Conservation (phyloP, 2,113 vertebrate genomes). For the Hippocampus guttulatus region DNA sequence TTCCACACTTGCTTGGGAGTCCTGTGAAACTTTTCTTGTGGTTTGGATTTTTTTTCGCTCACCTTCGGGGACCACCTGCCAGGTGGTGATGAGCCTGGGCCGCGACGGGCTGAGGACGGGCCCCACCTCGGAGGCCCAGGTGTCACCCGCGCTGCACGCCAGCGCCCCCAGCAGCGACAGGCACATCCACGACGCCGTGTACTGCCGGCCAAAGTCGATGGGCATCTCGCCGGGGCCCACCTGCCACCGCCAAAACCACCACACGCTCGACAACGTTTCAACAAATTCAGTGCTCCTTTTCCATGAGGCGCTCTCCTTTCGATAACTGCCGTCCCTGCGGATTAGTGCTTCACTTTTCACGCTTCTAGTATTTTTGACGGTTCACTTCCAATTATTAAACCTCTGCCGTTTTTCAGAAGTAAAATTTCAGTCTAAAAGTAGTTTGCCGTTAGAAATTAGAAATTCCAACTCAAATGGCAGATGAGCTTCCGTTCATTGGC, state of each 20-base stretch:
- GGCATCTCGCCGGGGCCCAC: conserved; percentile 91
- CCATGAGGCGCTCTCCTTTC: not conserved
- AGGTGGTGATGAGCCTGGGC: conserved; percentile 90
- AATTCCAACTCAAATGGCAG: not conserved
- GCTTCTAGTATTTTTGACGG: too few species aligned
- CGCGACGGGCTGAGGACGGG: conserved; percentile 78
- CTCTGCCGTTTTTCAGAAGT: too few species aligned
- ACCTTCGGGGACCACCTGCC: conserved; percentile 91
- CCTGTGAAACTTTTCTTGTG: not conserved
- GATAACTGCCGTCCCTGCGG: too few species aligned
- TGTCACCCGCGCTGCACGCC: conserved; percentile 87
- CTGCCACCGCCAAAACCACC: conserved; percentile 14
- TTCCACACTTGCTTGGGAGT: not conserved
- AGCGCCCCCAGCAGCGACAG: conserved; percentile 89
- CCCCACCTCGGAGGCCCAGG: conserved; percentile 94
- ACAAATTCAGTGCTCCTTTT: not conserved
- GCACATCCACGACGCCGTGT: conserved; percentile 95
- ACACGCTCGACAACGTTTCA: not conserved
- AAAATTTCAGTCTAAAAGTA: too few species aligned
- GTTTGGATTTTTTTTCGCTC: conserved; percentile 31
- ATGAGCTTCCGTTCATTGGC: not conserved
- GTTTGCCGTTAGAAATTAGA: too few species aligned
- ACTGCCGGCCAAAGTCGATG: conserved; percentile 86
- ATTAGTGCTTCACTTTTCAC: too few species aligned
- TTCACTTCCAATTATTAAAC: too few species aligned